Conservation (phyloP, 2,797 vertebrate genomes). For the Paratrypauchen microcephalus region DNA sequence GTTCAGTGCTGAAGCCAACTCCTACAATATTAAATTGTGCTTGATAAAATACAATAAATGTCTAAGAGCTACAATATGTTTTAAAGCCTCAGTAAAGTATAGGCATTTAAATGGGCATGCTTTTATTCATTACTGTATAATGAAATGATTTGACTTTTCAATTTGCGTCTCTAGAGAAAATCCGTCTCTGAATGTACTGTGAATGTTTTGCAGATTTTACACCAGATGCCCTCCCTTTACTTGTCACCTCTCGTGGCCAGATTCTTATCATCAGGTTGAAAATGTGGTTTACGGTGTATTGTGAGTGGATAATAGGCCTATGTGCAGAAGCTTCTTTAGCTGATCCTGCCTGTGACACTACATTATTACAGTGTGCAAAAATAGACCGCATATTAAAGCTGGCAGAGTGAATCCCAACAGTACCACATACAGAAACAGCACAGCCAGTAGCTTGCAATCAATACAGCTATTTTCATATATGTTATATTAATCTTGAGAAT, state of each 20-base stretch:
- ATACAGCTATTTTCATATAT: slow-evolving; percentile 46
- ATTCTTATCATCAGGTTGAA: not conserved
- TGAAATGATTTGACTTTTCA: slow-evolving; percentile 20
- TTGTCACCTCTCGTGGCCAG: too few relatives aligned
- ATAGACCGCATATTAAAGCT: slow-evolving; percentile 48
- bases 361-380: slow-evolving; percentile 59
- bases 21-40: slow-evolving; percentile 74
- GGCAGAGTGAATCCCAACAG: slow-evolving; percentile 46
- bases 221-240: not conserved
- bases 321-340: slow-evolving; percentile 35
- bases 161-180: not conserved
- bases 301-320: slow-evolving; percentile 30
- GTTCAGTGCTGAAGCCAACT: slow-evolving; percentile 57
- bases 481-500: slow-evolving; percentile 48
- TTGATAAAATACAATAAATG: slow-evolving; percentile 69
- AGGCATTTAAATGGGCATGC: slow-evolving; percentile 50
- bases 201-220: not conserved
- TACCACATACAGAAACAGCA: slow-evolving; percentile 48
- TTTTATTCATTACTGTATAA: slow-evolving; percentile 55
- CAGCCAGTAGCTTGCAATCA: slow-evolving; percentile 43
- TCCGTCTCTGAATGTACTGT: not conserved
- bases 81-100: slow-evolving; percentile 57
- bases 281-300: not conserved
- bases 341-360: slow-evolving; percentile 53
- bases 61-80: slow-evolving; percentile 57